phyloP scores from a whole-genome alignment of 2,113 vertebrate genomes.

The Panthera leo region DNA sequence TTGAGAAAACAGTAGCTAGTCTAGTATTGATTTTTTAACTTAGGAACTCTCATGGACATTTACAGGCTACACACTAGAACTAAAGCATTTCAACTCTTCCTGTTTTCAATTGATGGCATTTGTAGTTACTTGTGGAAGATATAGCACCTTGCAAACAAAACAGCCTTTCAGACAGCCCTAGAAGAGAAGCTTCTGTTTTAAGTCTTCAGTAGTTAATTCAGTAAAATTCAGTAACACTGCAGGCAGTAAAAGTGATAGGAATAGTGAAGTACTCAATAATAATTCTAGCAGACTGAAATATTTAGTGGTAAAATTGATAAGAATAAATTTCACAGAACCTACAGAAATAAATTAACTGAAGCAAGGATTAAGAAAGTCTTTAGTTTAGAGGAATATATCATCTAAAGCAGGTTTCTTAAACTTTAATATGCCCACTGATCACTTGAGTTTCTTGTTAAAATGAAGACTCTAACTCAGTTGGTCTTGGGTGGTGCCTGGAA shows the following conservation, averaged over 20 bases:
- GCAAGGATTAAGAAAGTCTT: constrained; percentile 35
- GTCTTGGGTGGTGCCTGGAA: background rate
- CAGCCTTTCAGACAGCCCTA: background rate
- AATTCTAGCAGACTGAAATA: constrained; percentile 46
- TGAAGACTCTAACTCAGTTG: background rate
- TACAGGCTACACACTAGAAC: background rate
- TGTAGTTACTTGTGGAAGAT: background rate
- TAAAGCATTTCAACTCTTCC: background rate
- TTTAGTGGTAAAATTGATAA: constrained; percentile 50
- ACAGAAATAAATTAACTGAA: constrained; percentile 32
- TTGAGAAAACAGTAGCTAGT: constrained; percentile 44
- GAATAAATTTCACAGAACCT: constrained; percentile 1
- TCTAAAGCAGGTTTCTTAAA: constrained; percentile 28
- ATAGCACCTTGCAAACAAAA: background rate
- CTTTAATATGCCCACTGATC: background rate
- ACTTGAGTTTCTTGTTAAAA: background rate
- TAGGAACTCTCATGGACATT: background rate
- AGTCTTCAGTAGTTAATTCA: constrained; percentile 22
- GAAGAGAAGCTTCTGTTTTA: constrained; percentile 22
- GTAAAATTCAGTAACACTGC: background rate
- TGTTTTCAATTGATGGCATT: background rate
- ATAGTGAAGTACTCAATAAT: constrained; percentile 24
- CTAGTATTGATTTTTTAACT: constrained; percentile 25
- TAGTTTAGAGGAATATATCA: background rate
- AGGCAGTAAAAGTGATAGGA: constrained; percentile 3